Evolutionary conservation across 2,888 invertebrate genomes (phyloP), one percentile per base, ranked within the genome.

Genomic region (Sarcophaga subvicina): DNA sequence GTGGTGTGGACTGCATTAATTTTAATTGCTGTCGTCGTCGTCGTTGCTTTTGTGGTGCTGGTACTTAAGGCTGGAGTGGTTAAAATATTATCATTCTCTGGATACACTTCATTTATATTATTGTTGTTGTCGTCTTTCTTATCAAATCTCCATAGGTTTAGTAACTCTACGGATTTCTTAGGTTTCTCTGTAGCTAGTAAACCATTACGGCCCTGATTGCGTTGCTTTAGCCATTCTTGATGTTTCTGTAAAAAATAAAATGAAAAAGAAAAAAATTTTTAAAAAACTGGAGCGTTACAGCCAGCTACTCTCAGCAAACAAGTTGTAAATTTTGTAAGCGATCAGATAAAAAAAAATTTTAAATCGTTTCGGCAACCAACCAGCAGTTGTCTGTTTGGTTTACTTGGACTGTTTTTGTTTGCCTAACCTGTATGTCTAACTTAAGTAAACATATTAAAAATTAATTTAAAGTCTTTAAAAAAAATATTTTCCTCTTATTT

Each of bases 221-320:
- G 92, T 76, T 90, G 90, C 78, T 90, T 90, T n/a, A 93, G 89
- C 93, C 93, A 93, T 88, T 93, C 92, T 90, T 92, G 91, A 89
- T 93, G 93, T 90, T 93, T 92, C 93, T 93, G 88, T 8, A 80
- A 83, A 79, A 72, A 85, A 66, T 3, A 79, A 72, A 85, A 66
- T 2, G 10, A 37, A 37, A 37, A 37, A 2, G 37, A 10, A 10
- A 37, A 37, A 37, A 8, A 2, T 10, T 37, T 37, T 37, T 10
- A 8, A 37, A 37, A 37, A 37, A 37, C 10, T 37, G 37, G 37
- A 37, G 37, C 8, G 3, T 37, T 37, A 37, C 37, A 8, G 37
- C 37, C 27, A 6, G 6, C 0, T 6, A 37, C 37, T 10, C 8
- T 8, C 37, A 10, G 37, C 10, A 37, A 37, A 37, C 37, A 37